Base-by-base conservation (phyloP, 2,113 vertebrate genomes). In the Calcarius ornatus region DNA sequence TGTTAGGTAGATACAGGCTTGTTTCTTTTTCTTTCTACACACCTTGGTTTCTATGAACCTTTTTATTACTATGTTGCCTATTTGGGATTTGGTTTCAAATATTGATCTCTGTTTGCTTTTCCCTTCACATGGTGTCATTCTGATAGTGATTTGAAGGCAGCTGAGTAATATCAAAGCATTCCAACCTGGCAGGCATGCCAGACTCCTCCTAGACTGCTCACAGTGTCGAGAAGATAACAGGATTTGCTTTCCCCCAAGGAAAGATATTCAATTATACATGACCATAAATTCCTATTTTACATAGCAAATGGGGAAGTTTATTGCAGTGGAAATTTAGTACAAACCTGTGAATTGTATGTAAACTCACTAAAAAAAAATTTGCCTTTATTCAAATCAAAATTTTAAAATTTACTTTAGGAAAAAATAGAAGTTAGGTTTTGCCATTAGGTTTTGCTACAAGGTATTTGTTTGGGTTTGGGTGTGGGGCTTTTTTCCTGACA, bases 111-210 rank as follows among this genome's bases (percentile, higher is more conserved):
- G 21, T 81, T 90, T 84, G 43, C 14, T 71, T 86, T 76, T 95
- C 64, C 69, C 22, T 79, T 89, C 17, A 69, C 37, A 20, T 93
- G n/a, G 23, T 86, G n/a, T 87, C 81, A 82, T 87, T 75, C 38
- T 79, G 65, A 89, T 73, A 84, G 40, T 87, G 65, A 64, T 77
- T 79, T 79, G 53, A 90, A 85, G 40, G 47, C 56, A 96, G n/a
- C 65, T 56, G 38, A 56, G 38, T 75, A 85, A 72, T 85, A 93
- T 61, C 81, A 90, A 95, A 95, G 84, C 66, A 56, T 95, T 88
- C 70, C 86, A 94, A 57, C 21, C 35, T 15, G 43, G 35, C 53
- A 79, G 31, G 35, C 63, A 23, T 80, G 57, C 38, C 75, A 88
- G 42, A 43, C 47, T 82, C 48, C 57, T 86, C 57, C 48, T 76